A percentile compares a stretch with the other conserved stretches of the same genome.
Evolutionary conservation across 2,113 vertebrate species (phyloP).

Genomic region (Nesoenas mayeri): DNA sequence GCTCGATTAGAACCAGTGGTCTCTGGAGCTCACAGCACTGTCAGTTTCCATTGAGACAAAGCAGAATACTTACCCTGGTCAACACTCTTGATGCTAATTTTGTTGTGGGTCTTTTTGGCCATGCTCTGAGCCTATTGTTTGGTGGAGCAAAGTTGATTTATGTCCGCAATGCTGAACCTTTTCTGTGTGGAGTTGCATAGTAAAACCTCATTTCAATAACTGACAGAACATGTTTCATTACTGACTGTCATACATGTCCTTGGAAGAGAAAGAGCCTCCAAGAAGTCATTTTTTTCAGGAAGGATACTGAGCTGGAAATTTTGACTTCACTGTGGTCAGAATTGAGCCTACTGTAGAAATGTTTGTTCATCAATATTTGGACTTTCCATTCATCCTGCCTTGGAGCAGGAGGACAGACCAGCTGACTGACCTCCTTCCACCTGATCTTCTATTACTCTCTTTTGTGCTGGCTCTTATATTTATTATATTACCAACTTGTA

Average conservation of each 20-base stretch:
- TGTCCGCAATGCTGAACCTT: not conserved
- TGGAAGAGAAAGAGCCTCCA: not conserved
- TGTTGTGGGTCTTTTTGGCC: not conserved
- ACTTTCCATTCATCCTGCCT: not conserved
- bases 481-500: not conserved
- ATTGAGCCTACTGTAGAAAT: not conserved
- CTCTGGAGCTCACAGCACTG: not conserved
- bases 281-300: not conserved
- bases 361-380: not conserved
- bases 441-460: not conserved
- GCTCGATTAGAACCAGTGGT: slow-evolving; percentile 9
- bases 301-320: not conserved
- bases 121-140: not conserved
- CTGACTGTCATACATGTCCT: not conserved
- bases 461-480: not conserved
- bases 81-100: not conserved
- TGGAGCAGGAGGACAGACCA: not conserved
- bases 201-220: not conserved
- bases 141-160: slow-evolving; percentile 7
- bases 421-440: not conserved
- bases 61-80: slow-evolving; percentile 16
- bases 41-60: slow-evolving; percentile 22
- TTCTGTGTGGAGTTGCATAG: not conserved
- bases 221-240: not conserved
- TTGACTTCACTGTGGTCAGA: not conserved